Evolutionary conservation across 1,140 invertebrate genomes (phyloP).

Genomic region (Drosophila sproati): DNA sequence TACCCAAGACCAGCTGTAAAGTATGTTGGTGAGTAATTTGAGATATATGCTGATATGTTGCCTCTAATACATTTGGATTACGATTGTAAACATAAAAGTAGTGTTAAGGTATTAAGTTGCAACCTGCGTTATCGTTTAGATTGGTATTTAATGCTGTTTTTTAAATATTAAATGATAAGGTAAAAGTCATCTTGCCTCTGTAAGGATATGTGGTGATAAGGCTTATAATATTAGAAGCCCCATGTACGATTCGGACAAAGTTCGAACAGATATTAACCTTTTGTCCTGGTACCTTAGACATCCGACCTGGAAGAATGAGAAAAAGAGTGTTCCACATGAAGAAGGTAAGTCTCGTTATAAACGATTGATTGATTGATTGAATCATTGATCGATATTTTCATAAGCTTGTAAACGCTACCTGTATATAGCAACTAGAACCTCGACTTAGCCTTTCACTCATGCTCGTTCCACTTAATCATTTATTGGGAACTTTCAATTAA

Average conservation of each 20-base stretch:
- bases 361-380: not conserved
- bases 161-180: slow-evolving; percentile 85
- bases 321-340: slow-evolving; percentile 56
- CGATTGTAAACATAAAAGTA: slow-evolving; percentile 38
- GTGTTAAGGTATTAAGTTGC: slow-evolving; percentile 38
- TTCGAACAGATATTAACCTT: slow-evolving; percentile 90
- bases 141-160: slow-evolving; percentile 84
- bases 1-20: slow-evolving; percentile 75
- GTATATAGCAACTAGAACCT: slow-evolving; percentile 51
- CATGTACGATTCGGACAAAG: slow-evolving; percentile 84
- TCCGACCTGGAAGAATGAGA: slow-evolving; percentile 85
- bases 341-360: slow-evolving; percentile 75
- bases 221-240: slow-evolving; percentile 89
- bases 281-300: slow-evolving; percentile 91
- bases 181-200: slow-evolving; percentile 90
- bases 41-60: slow-evolving; percentile 2
- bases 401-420: slow-evolving; percentile 53
- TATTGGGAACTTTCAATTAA: not conserved
- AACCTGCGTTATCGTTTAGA: slow-evolving; percentile 49
- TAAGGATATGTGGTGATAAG: slow-evolving; percentile 91
- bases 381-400: slow-evolving; percentile 7
- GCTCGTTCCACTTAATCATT: slow-evolving; percentile 14
- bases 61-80: slow-evolving; percentile 16
- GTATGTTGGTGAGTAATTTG: slow-evolving; percentile 78
- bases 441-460: slow-evolving; percentile 10